phyloP scores from a whole-genome alignment of 2,888 invertebrate species.

The Drosophila paramelanica region DNA sequence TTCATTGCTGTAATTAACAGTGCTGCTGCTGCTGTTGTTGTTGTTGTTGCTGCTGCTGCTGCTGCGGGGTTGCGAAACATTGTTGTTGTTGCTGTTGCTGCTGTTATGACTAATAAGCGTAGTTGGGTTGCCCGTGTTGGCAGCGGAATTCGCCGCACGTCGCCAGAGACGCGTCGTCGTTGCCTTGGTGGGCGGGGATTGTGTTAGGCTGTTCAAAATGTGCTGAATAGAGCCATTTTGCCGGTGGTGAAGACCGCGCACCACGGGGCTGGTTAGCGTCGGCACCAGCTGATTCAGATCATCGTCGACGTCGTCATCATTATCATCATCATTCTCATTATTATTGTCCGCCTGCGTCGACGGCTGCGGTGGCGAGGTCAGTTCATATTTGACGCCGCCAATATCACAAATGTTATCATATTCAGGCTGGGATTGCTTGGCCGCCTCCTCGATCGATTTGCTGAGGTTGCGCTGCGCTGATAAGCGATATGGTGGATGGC shows the following conservation, averaged over 20 bases:
- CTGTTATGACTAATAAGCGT: slow-evolving; percentile 68
- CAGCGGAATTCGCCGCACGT: slow-evolving; percentile 44
- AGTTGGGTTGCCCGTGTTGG: slow-evolving; percentile 55
- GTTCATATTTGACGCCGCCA: slow-evolving; percentile 63
- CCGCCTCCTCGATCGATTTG: slow-evolving; percentile 84
- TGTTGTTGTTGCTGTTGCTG: slow-evolving; percentile 43
- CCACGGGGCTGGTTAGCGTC: slow-evolving; percentile 68
- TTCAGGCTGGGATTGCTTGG: slow-evolving; percentile 76
- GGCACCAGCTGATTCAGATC: slow-evolving; percentile 69
- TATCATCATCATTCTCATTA: slow-evolving; percentile 43
- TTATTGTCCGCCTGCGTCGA: slow-evolving; percentile 34
- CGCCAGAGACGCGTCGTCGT: slow-evolving; percentile 45
- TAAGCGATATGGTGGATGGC: slow-evolving; percentile 77
- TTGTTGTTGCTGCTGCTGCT: slow-evolving; percentile 43
- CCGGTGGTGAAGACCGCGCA: slow-evolving; percentile 53
- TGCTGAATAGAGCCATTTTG: slow-evolving; percentile 59
- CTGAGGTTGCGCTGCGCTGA: slow-evolving; percentile 85
- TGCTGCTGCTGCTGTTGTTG: slow-evolving; percentile 34
- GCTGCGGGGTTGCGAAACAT: slow-evolving; percentile 27
- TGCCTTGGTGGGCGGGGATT: slow-evolving; percentile 59
- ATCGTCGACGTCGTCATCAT: slow-evolving; percentile 62
- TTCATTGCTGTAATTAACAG: slow-evolving; percentile 43
- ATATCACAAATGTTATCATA: slow-evolving; percentile 79
- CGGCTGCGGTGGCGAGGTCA: slow-evolving; percentile 55
- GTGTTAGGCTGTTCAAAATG: slow-evolving; percentile 69